phyloP scores from a whole-genome alignment of 2,113 vertebrate species.

The Dunckerocampus dactyliophorus region DNA sequence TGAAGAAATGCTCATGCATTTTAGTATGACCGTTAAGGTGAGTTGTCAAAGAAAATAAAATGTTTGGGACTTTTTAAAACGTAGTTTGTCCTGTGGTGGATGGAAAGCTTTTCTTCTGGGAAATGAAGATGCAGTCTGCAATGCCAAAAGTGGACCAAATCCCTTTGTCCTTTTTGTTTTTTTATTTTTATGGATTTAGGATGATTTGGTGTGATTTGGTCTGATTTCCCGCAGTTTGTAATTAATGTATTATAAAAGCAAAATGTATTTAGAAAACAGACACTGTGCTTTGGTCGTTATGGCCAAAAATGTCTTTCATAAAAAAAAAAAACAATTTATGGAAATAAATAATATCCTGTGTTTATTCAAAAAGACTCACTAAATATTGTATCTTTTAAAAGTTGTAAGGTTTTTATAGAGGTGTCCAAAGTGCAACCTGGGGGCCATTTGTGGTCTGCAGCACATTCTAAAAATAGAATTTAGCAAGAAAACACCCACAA shows the following conservation, averaged over 20 bases:
- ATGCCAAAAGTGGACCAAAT: conserved; percentile 25
- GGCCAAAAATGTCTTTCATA: conserved; percentile 45
- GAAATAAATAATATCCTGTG: conserved; percentile 40
- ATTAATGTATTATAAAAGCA: conserved; percentile 44
- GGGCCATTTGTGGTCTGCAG: too few species aligned
- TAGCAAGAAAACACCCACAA: too few species aligned
- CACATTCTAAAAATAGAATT: too few species aligned
- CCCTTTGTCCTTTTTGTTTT: conserved; percentile 7
- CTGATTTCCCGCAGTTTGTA: conserved; percentile 50
- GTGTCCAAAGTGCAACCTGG: too few species aligned
- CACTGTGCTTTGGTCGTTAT: conserved; percentile 42
- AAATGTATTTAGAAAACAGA: conserved; percentile 41
- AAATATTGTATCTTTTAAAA: too few species aligned
- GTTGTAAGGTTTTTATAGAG: too few species aligned
- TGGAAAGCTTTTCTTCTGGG: conserved; percentile 24
- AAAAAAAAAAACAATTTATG: conserved; percentile 19
- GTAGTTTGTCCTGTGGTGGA: conserved; percentile 53
- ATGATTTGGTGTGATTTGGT: conserved; percentile 13
- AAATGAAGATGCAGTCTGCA: conserved; percentile 10
- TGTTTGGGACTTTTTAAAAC: conserved; percentile 67
- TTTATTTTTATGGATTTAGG: neutral
- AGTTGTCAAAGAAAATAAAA: conserved; percentile 69
- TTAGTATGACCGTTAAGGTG: conserved; percentile 63
- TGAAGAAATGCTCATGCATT: conserved; percentile 64
- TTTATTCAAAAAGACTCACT: neutral